A percentile compares a stretch with the other conserved stretches of the same genome.
These are phyloP conservation scores for Hepsetus odoe DNA, from an alignment of 2,113 vertebrate genomes.

Conservation along the genomic window DNA sequence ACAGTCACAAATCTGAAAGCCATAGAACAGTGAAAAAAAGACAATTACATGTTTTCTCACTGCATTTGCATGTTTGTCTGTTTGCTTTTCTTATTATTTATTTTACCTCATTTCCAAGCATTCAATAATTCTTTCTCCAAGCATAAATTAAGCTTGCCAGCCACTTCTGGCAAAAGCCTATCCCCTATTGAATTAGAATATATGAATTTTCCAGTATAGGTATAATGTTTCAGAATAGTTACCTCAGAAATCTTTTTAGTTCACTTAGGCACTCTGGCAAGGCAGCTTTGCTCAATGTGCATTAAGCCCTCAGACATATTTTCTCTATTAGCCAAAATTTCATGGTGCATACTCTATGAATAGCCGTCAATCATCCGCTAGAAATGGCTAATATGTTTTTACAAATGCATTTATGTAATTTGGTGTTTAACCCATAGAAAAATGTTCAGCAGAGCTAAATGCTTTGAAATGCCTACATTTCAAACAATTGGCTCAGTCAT, in stretches of 20 bases:
- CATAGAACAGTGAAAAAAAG: slow-evolving; percentile 11
- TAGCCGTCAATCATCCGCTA: slow-evolving; percentile 25
- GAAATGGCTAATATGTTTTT: slow-evolving; percentile 35
- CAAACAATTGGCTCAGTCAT: slow-evolving; percentile 56
- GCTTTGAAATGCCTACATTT: slow-evolving; percentile 32
- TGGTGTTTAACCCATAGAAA: slow-evolving; percentile 48
- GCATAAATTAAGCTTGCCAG: slow-evolving; percentile 3
- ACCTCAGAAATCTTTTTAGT: slow-evolving; percentile 1
- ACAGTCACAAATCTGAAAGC: not conserved
- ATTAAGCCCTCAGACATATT: slow-evolving; percentile 31
- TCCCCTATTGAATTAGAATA: too few species aligned
- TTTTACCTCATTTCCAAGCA: not conserved
- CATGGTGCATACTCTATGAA: slow-evolving; percentile 28
- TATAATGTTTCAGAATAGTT: slow-evolving; percentile 20
- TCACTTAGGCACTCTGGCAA: slow-evolving; percentile 16
- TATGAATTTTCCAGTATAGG: not conserved
- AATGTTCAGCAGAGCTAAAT: slow-evolving; percentile 25
- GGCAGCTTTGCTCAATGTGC: not conserved
- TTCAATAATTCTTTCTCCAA: not conserved
- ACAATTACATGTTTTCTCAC: not conserved
- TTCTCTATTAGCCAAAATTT: slow-evolving; percentile 54
- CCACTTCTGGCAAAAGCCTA: not conserved
- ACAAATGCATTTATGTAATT: slow-evolving; percentile 45
- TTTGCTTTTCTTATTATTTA: not conserved
- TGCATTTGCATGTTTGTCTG: not conserved